phyloP scores from a whole-genome alignment of 2,113 vertebrate species.

The Camelus dromedarius region DNA sequence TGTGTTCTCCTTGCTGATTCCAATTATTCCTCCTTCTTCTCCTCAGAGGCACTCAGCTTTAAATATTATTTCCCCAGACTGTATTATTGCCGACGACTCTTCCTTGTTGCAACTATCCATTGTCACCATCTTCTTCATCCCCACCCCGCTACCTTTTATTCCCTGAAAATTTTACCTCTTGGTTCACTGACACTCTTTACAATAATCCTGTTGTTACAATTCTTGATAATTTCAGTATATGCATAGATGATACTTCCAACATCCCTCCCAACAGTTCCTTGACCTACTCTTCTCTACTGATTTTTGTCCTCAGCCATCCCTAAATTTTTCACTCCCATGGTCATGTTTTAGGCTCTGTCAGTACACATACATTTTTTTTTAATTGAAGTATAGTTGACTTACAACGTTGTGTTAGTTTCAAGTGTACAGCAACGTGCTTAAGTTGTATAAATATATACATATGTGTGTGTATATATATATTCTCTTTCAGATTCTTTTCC shows the following conservation, averaged over 20 bases:
- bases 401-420: no score
- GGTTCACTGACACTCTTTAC: neutral
- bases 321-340: neutral
- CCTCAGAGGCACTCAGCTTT: neutral
- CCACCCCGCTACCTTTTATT: neutral
- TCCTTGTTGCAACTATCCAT: neutral
- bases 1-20: neutral
- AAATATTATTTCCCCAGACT: neutral
- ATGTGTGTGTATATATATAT: no score
- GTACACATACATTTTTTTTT: no score
- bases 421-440: no score
- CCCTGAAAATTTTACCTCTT: neutral
- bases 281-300: neutral
- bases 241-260: neutral
- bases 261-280: neutral
- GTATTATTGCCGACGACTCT: neutral
- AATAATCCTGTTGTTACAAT: neutral
- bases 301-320: neutral
- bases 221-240: neutral
- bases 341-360: neutral
- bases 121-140: neutral
- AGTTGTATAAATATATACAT: no score
- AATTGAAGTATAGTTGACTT: no score
- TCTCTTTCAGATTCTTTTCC: no score
- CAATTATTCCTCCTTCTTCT: neutral